phyloP scores from a whole-genome alignment of 2,888 invertebrate genomes.

The Andrena hattorfiana region DNA sequence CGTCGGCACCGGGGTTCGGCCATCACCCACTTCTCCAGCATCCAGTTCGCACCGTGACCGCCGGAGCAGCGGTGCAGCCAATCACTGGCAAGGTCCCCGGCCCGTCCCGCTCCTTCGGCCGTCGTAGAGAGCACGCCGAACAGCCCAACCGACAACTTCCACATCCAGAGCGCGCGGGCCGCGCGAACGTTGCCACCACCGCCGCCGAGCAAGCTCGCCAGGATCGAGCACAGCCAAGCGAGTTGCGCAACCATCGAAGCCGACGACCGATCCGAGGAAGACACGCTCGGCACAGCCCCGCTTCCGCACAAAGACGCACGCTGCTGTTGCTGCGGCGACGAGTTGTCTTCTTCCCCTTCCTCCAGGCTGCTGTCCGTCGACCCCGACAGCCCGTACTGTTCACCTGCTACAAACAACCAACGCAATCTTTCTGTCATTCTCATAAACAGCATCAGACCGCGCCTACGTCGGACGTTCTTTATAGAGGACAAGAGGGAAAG shows the following conservation, averaged over 20 bases:
- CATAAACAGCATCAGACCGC: not conserved
- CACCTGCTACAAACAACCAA: slow-evolving; percentile 37
- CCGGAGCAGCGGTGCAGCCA: slow-evolving; percentile 21
- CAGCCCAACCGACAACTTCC: slow-evolving; percentile 42
- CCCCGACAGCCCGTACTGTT: slow-evolving; percentile 25
- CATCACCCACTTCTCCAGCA: slow-evolving; percentile 38
- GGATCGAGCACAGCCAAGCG: slow-evolving; percentile 81
- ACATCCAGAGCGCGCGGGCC: slow-evolving; percentile 58
- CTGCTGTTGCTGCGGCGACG: slow-evolving; percentile 43
- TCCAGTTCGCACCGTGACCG: slow-evolving; percentile 23
- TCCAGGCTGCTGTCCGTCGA: slow-evolving; percentile 33
- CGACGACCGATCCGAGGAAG: slow-evolving; percentile 82
- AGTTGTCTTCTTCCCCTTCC: slow-evolving; percentile 11
- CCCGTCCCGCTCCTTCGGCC: not conserved
- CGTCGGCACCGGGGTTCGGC: slow-evolving; percentile 57
- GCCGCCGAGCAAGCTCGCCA: slow-evolving; percentile 82
- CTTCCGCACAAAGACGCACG: slow-evolving; percentile 77
- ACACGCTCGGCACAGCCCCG: slow-evolving; percentile 78
- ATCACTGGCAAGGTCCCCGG: not conserved
- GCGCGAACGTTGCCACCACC: slow-evolving; percentile 70
- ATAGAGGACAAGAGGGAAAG: too few species aligned
- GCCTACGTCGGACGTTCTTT: too few species aligned
- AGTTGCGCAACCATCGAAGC: slow-evolving; percentile 66
- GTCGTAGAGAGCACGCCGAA: not conserved
- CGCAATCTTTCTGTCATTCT: not conserved